Evolutionary conservation across 2,888 invertebrate genomes (phyloP).

Genomic region (Peribatodes rhomboidaria): DNA sequence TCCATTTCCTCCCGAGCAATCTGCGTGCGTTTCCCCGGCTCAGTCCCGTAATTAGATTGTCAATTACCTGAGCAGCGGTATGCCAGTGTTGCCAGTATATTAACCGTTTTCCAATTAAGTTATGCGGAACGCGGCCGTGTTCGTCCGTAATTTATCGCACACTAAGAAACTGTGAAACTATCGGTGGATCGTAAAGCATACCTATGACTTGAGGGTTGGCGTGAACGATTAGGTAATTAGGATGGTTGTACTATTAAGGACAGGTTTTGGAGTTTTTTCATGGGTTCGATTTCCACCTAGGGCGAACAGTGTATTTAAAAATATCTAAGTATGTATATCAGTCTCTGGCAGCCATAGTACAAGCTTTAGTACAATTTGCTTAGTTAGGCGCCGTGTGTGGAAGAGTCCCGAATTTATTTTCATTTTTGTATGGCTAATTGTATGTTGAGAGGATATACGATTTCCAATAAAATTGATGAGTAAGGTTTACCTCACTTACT

Average conservation of each 20-base stretch:
- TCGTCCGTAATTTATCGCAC: slow-evolving; percentile 62
- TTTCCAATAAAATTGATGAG: background rate
- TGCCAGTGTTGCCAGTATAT: slow-evolving; percentile 50
- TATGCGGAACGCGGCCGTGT: slow-evolving; percentile 80
- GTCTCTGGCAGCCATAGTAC: too few species aligned
- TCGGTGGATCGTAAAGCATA: slow-evolving; percentile 27
- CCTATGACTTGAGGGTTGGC: slow-evolving; percentile 10
- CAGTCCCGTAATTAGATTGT: slow-evolving; percentile 43
- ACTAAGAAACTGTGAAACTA: slow-evolving; percentile 53
- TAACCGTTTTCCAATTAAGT: slow-evolving; percentile 78
- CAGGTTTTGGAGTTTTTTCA: too few species aligned
- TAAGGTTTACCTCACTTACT: too few species aligned
- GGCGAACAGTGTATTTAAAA: too few species aligned
- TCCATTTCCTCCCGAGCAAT: slow-evolving; percentile 24
- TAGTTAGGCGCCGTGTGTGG: too few species aligned
- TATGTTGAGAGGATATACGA: background rate
- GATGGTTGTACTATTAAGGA: background rate
- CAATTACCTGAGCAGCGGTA: slow-evolving; percentile 49
- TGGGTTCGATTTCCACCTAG: too few species aligned
- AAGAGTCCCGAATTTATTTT: background rate
- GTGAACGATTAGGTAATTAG: slow-evolving; percentile 28
- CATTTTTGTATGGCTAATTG: too few species aligned
- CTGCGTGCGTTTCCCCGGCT: slow-evolving; percentile 31
- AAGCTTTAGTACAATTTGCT: too few species aligned
- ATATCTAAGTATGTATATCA: too few species aligned